phyloP scores from a whole-genome alignment of 2,113 vertebrate species.

The Oreochromis niloticus region DNA sequence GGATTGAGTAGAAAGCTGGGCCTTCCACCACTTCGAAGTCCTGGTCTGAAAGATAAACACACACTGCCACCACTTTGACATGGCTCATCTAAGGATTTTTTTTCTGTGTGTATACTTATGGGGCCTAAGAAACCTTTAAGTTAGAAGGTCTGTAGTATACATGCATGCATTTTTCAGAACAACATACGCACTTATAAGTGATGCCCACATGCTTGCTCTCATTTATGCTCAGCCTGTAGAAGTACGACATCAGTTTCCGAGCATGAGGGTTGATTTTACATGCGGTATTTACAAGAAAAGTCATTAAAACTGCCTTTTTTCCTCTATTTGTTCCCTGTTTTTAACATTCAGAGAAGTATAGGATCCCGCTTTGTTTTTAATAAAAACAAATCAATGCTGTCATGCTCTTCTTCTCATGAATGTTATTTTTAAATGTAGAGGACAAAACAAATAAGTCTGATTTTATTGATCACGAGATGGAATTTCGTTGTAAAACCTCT shows the following conservation, averaged over 20 bases:
- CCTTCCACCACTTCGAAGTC: constrained; percentile 46
- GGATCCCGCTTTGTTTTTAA: background rate
- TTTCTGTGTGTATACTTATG: constrained; percentile 28
- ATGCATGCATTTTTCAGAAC: background rate
- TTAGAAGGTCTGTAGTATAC: background rate
- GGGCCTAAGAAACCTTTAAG: background rate
- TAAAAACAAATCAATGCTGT: background rate
- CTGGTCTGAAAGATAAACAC: constrained; percentile 53
- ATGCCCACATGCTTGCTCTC: background rate
- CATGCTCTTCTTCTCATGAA: background rate
- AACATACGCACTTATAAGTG: background rate
- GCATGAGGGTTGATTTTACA: background rate
- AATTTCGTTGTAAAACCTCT: constrained; percentile 11
- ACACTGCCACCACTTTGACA: constrained; percentile 34
- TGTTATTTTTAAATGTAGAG: background rate
- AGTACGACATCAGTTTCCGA: background rate
- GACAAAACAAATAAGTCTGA: background rate
- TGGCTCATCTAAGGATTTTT: constrained; percentile 34
- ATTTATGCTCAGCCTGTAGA: background rate
- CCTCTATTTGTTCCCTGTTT: background rate
- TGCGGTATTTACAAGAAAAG: background rate
- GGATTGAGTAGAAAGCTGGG: constrained; percentile 48
- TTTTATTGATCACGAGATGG: background rate
- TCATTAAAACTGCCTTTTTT: background rate
- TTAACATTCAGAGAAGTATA: background rate